phyloP scores from a whole-genome alignment of 2,888 invertebrate genomes.

The Meghimatium bilineatum region DNA sequence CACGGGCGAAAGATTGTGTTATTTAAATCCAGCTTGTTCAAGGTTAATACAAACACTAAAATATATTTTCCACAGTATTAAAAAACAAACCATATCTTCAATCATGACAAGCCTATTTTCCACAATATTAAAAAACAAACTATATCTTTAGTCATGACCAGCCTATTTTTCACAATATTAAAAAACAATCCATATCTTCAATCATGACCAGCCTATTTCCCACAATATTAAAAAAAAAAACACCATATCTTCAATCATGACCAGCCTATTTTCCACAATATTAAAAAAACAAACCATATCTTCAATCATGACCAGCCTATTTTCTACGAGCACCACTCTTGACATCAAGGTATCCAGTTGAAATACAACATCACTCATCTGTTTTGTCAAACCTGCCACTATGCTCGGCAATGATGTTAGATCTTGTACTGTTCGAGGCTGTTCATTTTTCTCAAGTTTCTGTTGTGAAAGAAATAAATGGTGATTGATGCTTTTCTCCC shows the following conservation, averaged over 20 bases:
- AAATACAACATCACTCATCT: slow-evolving; percentile 42
- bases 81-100: slow-evolving; percentile 43
- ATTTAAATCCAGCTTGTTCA: no score
- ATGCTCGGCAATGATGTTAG: slow-evolving; percentile 11
- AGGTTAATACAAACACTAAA: no score
- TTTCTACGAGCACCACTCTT: slow-evolving; percentile 50
- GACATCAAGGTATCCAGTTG: slow-evolving; percentile 48
- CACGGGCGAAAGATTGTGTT: no score
- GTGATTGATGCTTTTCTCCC: no score
- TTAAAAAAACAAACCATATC: slow-evolving; percentile 34
- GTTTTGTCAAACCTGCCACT: slow-evolving; percentile 30
- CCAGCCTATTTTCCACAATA: slow-evolving; percentile 49
- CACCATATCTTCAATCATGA: slow-evolving; percentile 47
- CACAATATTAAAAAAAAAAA: no score
- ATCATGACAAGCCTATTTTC: slow-evolving; percentile 49
- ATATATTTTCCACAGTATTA: slow-evolving; percentile 48
- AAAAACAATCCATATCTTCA: no score
- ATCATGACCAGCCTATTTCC: no score
- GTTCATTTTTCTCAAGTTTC: slow-evolving; percentile 25
- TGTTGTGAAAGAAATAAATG: background rate
- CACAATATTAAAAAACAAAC: slow-evolving; percentile 38
- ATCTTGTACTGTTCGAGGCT: background rate
- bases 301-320: slow-evolving; percentile 47
- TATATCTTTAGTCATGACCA: no score
- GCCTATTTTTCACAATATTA: no score